Base-by-base conservation (phyloP, 2,888 invertebrate species). In the Piscicola geometra region DNA sequence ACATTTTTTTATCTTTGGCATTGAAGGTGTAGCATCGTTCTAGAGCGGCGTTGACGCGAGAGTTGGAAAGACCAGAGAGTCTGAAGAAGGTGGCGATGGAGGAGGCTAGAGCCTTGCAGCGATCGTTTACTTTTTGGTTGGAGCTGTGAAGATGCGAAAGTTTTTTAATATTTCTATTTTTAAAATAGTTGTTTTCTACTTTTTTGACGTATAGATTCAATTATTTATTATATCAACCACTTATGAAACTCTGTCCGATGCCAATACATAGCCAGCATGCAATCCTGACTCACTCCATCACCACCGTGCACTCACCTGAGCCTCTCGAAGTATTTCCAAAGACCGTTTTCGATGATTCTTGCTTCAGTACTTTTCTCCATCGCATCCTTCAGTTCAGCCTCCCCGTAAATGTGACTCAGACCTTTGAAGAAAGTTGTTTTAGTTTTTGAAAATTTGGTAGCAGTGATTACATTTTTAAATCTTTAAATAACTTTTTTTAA, bases 1-100 rank as follows among this genome's bases (percentile, higher is more conserved):
- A 89, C 89, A 87, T 90, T 90, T 86, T 90, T 84, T 92, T 92
- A 83, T 93, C 93, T 84, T 92, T 92, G 81, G 91, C 91, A 73
- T 93, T 91, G 86, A 93, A 94, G 77, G 91, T 91, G 79, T 92
- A 92, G 81, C 91, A 91, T 80, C 91, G 88, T 82, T 93, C 93
- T 69, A 91, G 84, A 70, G 91, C 84, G 71, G 78, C 77, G 88
- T 89, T 81, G 32, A 75, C 78, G n/a, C 72, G 50, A 18, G 78
- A 70, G 60, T 68, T 71, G 90, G 77, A 89, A 47, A 91, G 88
- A 79, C 90, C 90, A 83, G 91, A 91, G 81, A 91, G 89, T 85
- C 92, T 90, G 81, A 93, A 88, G 78, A 93, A 90, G 5, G 93
- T 93, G 67, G 91, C 91, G 64, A 93, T 86, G 56, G 92, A 92